Base-by-base conservation (phyloP, 2,888 invertebrate genomes). In the Synanthedon vespiformis region DNA sequence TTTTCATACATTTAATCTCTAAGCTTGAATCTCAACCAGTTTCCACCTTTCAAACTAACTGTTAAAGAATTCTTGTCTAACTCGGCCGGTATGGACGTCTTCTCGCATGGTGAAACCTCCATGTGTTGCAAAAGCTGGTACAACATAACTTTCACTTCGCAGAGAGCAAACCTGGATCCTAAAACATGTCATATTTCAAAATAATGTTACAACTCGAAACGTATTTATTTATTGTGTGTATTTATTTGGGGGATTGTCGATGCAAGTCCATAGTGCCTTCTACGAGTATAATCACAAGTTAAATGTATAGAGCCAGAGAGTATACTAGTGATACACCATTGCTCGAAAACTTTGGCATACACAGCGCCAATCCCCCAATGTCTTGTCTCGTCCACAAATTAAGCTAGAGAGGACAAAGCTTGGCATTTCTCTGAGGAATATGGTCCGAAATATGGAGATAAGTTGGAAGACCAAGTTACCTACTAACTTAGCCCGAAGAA, bases 111-210 rank as follows among this genome's bases (percentile, higher is more conserved):
- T 0, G 48, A 48, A n/a, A 56, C 52, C 48, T 54, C 52, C 14
- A 56, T 51, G 16, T 51, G 48, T 11, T 51, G 52, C 10, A 56
- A 11, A 2, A 56, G 51, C n/a, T 56, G 54, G 34, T 56, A 56
- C 2, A 49, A 52, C 54, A 56, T 56, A 49, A 56, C 55, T 8
- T 56, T 56, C 12, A 56, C 54, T 13, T 56, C 54, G 49, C 55
- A 56, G 2, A 56, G 52, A 5, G 55, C 55, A n/a, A 56, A 56
- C n/a, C 55, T 47, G 40, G 55, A 55, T 5, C 54, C 55, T 55
- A 14, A 44, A 34, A 34, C 10, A 34, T 34, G 27, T 34, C 8
- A 34, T 34, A 0, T 10, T 34, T 34, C 8, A 34, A 34, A 10
- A 8, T 34, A 8, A 10, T 34, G 34, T 2, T 34, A 34, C 2